Conservation (phyloP, 2,888 invertebrate species). For the Dromius quadrimaculatus region DNA sequence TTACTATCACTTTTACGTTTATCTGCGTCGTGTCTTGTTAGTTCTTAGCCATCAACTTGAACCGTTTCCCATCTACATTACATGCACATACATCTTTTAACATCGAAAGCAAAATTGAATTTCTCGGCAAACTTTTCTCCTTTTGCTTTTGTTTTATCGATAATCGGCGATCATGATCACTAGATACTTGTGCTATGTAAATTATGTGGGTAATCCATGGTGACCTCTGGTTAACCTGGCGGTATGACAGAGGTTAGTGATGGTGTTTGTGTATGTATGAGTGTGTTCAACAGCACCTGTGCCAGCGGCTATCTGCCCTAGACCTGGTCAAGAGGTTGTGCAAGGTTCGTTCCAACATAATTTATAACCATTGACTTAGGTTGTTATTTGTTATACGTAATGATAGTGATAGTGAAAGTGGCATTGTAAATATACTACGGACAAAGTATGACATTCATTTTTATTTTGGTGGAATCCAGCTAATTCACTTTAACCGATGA, state of each 20-base stretch:
- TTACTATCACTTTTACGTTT: no score
- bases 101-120: background rate
- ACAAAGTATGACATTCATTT: no score
- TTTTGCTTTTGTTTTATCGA: background rate
- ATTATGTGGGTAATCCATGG: background rate
- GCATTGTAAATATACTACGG: no score
- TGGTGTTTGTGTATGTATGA: background rate
- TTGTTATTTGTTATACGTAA: background rate
- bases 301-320: background rate
- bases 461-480: no score
- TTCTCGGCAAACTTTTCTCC: background rate
- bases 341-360: background rate
- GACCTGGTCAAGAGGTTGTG: background rate
- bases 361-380: no score
- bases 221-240: conserved; percentile 3
- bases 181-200: background rate
- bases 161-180: background rate
- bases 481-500: no score
- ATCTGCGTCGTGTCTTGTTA: no score
- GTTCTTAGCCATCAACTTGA: background rate
- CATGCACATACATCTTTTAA: background rate
- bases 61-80: background rate
- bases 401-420: background rate
- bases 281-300: background rate
- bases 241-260: background rate